Base-by-base conservation (phyloP, 2,888 invertebrate species). In the Conus canariensis region DNA sequence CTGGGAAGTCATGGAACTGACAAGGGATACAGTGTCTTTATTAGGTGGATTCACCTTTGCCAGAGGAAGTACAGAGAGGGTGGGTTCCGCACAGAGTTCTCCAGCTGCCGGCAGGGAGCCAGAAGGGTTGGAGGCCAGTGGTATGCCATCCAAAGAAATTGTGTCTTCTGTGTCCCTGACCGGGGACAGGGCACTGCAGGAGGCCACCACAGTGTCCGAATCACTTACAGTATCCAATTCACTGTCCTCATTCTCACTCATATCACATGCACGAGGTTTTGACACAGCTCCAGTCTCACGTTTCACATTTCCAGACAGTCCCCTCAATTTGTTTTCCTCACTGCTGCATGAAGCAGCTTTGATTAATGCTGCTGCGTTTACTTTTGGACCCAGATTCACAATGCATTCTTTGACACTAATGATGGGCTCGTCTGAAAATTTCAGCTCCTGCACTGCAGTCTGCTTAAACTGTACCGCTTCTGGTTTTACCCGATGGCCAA, bases 401-500 rank as follows among this genome's bases (percentile, higher is more conserved):
- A n/a, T 67, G 86, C 86, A 86, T 19, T 86, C 5, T 45, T 86
- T 86, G 8, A 86, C 67, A 4, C 45, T 86, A 7, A 86, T 64
- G 30, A 67, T 19, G 14, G 87, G 16, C 22, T n/a, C 58, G 1
- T 25, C 16, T 19, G 58, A 12, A n/a, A 58, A 10, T 12, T 64
- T 60, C 25, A 25, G 25, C 25, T 60, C 30, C 16, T 60, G 64
- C 16, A 19, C 0, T 12, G 0, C 60, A 7, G 25, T 85, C 85
- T 85, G 60, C 16, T 60, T 85, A 2, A 7, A 60, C 64, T 60
- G 85, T 25, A 87, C 70, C 30, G 82, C 82, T 45, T 45, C 80
- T 3, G 82, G 83, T 30, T 89, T 59, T 8, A 92, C 30, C 45
- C 91, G 89, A 30, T 85, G 45, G 25, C 92, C 92, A 6, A 92